phyloP scores from a whole-genome alignment of 2,888 invertebrate genomes.

The Agriotes lineatus region DNA sequence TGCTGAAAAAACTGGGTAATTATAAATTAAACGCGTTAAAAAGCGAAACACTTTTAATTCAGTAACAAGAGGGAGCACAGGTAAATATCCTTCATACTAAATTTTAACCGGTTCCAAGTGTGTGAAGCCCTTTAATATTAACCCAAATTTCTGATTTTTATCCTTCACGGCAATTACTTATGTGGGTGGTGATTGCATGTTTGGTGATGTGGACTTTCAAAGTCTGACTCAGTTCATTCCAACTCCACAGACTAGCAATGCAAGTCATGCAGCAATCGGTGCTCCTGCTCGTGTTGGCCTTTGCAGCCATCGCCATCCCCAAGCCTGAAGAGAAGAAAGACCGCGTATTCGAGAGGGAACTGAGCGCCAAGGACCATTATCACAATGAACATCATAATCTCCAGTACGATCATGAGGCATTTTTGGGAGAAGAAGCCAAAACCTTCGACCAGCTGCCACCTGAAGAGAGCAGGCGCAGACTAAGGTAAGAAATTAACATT shows the following conservation, averaged over 20 bases:
- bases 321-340: conserved; percentile 78
- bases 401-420: conserved; percentile 97
- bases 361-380: conserved; percentile 85
- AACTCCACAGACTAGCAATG: conserved; percentile 22
- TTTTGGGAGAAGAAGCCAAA: conserved; percentile 93
- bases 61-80: background rate
- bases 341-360: conserved; percentile 75
- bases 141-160: background rate
- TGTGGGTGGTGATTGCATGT: conserved; percentile 17
- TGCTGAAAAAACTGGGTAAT: background rate
- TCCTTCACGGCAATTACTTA: conserved; percentile 11
- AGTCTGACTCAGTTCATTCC: background rate
- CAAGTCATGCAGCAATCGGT: conserved; percentile 34
- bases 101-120: background rate
- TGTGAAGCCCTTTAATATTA: background rate
- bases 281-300: conserved; percentile 43
- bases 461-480: conserved; percentile 92
- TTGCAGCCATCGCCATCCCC: conserved; percentile 72
- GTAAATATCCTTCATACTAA: background rate
- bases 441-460: conserved; percentile 94
- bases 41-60: background rate
- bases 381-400: conserved; percentile 85
- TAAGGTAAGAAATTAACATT: conserved; percentile 78
- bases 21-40: conserved; percentile 6
- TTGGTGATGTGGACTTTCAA: conserved; percentile 30